Base-by-base conservation (phyloP, 1,140 invertebrate genomes). In the Octopus sinensis region DNA sequence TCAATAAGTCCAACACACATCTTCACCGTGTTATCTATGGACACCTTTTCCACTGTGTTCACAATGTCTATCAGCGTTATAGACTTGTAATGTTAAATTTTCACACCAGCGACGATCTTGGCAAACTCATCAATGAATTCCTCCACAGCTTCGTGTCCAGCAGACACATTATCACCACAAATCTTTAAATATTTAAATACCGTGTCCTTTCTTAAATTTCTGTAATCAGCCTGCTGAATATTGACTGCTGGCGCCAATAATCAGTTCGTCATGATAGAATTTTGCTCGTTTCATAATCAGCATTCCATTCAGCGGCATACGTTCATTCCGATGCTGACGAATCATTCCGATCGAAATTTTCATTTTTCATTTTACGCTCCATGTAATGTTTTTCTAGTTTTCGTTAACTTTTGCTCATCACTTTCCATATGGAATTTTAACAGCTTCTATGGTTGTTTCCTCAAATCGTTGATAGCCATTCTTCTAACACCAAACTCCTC, bases 121-220 rank as follows among this genome's bases (percentile, higher is more conserved):
- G 62, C 62, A 68, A 68, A 68, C 3, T 68, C 62, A 68, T 68
- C 62, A 13, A n/a, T 68, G 62, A 13, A 68, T 12, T 68, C 3
- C n/a, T 68, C 12, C n/a, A n/a, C 3, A n/a, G 62, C 62, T n/a
- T 68, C 62, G 62, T 68, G 62, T 13, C n/a, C 62, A 68, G 62
- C 62, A 68, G 62, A 68, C 12, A 12, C 62, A 13, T 68, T 3
- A 68, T 68, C 62, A 68, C 62, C 62, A 68, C 62, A 68, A 68
- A 68, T 68, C 62, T 68, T 68, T 68, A 68, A 68, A 68, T 68
- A 68, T 68, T 68, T 68, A 68, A 43, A 68, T 68, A n/a, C 62
- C 62, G n/a, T 68, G 62, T n/a, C 62, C n/a, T n/a, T n/a, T 68
- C 62, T 68, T 68, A 68, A 68, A 68, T 68, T 68, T 68, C 62